Conservation (phyloP, 2,888 invertebrate genomes). For the Lepidonotus clava region DNA sequence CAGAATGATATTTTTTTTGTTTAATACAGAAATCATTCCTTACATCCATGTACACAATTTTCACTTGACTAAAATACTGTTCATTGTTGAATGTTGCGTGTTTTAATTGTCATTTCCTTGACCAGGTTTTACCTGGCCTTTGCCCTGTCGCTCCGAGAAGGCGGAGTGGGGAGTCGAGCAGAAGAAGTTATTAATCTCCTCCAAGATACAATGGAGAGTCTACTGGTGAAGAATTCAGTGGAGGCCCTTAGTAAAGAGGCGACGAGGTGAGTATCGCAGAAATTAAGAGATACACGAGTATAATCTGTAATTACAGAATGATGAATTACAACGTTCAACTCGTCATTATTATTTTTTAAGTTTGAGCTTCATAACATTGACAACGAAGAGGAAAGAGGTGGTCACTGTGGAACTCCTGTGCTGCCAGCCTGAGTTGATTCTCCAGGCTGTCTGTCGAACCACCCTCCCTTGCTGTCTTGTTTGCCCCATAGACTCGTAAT, state of each 20-base stretch:
- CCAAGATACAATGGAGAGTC: constrained; percentile 73
- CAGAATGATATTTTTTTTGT: too few species aligned
- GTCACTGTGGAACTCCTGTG: too few species aligned
- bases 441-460: too few species aligned
- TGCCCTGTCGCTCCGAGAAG: constrained; percentile 74
- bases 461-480: too few species aligned
- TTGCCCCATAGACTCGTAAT: too few species aligned
- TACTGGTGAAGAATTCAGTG: constrained; percentile 72
- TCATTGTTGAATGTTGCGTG: too few species aligned
- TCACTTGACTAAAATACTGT: too few species aligned
- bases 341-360: background rate
- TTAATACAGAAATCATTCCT: too few species aligned
- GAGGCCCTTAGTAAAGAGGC: constrained; percentile 65
- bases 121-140: constrained; percentile 79
- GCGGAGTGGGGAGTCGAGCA: constrained; percentile 73
- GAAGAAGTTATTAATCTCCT: constrained; percentile 75
- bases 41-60: too few species aligned
- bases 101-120: too few species aligned
- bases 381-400: too few species aligned
- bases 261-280: background rate
- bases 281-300: background rate
- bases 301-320: background rate
- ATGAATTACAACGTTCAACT: background rate
- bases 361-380: background rate
- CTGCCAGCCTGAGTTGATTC: too few species aligned